Conservation (phyloP, 1,140 invertebrate genomes). For the Chironomus tepperi region DNA sequence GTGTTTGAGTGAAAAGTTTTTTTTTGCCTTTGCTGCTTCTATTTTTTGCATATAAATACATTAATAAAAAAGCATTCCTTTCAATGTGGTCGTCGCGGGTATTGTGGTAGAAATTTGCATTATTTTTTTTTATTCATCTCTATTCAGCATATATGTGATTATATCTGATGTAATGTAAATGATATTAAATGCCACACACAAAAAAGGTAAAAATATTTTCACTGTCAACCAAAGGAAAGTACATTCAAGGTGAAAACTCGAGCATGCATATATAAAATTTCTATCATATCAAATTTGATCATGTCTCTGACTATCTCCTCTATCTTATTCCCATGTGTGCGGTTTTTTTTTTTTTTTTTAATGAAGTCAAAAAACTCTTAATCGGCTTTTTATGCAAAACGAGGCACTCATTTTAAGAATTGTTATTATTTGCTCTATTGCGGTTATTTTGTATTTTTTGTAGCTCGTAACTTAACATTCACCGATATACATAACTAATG, state of each 20-base stretch:
- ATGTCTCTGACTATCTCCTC: neutral
- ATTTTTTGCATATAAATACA: neutral
- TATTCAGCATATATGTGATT: neutral
- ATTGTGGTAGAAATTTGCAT: neutral
- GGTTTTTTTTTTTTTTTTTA: no score
- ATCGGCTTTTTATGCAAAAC: constrained; percentile 7
- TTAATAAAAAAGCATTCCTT: neutral
- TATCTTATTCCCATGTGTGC: no score
- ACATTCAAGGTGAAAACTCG: neutral
- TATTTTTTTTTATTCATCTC: neutral
- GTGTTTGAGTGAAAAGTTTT: neutral
- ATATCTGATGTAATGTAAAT: neutral
- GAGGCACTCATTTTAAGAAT: neutral
- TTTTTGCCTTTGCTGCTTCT: neutral
- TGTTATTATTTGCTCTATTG: neutral
- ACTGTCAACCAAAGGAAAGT: constrained; percentile 8
- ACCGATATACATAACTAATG: no score
- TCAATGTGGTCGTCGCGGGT: no score
- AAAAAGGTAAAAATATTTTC: neutral
- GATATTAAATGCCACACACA: neutral
- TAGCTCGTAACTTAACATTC: neutral
- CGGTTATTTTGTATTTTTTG: neutral
- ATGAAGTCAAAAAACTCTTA: constrained; percentile 13
- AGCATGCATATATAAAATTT: neutral
- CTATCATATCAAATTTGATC: neutral